Conservation (phyloP, 1,140 invertebrate genomes). For the Solenopsis fugax region DNA sequence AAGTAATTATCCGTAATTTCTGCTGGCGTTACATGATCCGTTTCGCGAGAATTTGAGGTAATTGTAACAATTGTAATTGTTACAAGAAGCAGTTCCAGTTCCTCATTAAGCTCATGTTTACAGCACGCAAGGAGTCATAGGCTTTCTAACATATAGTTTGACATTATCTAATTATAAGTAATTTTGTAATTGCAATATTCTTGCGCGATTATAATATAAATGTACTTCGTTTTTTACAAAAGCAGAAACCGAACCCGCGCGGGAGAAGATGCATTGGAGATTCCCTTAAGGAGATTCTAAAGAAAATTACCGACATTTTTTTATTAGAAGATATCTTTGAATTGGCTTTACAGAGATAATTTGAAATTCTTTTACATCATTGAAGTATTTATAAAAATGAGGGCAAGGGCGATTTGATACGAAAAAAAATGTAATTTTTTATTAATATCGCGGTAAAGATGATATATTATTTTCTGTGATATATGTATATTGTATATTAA, state of each 20-base stretch:
- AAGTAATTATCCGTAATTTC: conserved; percentile 1
- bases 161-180: not conserved
- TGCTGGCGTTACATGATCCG: not conserved
- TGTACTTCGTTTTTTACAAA: not conserved
- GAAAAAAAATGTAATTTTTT: too few species aligned
- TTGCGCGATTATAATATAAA: conserved; percentile 34
- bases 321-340: too few species aligned
- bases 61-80: not conserved
- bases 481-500: too few species aligned
- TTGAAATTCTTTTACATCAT: too few species aligned
- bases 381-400: too few species aligned
- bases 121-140: not conserved
- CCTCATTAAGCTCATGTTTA: not conserved
- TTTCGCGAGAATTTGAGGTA: not conserved
- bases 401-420: too few species aligned
- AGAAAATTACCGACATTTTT: too few species aligned
- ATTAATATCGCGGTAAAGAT: too few species aligned
- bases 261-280: too few species aligned
- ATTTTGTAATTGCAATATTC: not conserved
- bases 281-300: too few species aligned
- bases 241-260: not conserved
- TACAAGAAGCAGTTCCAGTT: not conserved
- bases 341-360: too few species aligned
- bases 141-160: not conserved
- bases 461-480: too few species aligned